phyloP scores from a whole-genome alignment of 2,797 vertebrate species.

The Macropus fuliginosus region DNA sequence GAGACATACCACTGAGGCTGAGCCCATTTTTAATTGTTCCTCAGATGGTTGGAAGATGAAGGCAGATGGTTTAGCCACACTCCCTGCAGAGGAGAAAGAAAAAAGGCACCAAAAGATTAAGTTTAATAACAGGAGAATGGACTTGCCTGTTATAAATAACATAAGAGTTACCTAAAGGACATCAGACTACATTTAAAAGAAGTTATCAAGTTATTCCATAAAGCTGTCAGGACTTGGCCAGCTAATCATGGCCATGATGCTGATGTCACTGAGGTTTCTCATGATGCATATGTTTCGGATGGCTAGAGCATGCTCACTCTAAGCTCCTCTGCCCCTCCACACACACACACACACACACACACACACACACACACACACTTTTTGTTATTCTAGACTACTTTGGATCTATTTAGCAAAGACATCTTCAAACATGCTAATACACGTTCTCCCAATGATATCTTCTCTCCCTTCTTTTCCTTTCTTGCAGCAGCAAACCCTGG shows the following conservation, averaged over 20 bases:
- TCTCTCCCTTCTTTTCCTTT: neutral
- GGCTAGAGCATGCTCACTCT: no score
- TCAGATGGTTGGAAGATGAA: conserved; percentile 60
- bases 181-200: neutral
- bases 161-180: neutral
- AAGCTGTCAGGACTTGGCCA: neutral
- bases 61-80: conserved; percentile 33
- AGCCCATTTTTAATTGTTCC: neutral
- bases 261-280: neutral
- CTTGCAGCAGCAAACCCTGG: neutral
- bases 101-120: conserved; percentile 12
- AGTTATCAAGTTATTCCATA: neutral
- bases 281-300: no score
- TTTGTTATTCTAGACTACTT: no score
- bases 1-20: conserved; percentile 54
- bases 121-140: neutral
- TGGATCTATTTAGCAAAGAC: no score
- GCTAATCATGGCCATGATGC: no score
- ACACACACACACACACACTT: no score
- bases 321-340: no score
- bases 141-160: neutral
- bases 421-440: no score
- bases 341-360: no score
- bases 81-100: conserved; percentile 62
- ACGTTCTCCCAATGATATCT: neutral